A percentile compares a stretch with the other conserved stretches of the same genome.
Evolutionary conservation across 2,113 vertebrate species (phyloP).

Genomic region (Cephalopholis sonnerati): DNA sequence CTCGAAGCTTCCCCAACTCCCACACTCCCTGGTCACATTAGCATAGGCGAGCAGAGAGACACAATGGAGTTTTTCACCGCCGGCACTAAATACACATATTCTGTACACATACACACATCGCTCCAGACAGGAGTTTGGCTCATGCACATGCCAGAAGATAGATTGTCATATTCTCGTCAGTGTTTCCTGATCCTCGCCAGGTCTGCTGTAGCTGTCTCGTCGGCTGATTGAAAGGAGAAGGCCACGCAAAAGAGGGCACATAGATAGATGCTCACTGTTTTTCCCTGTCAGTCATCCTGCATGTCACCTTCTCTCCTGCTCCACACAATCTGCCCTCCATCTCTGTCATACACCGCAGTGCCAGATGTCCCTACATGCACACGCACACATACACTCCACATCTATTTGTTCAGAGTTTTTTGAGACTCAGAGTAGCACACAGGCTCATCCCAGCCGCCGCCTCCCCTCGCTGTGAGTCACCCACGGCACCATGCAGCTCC

Average conservation of each 20-base stretch:
- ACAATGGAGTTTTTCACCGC: conserved; percentile 59
- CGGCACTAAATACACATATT: conserved; percentile 13
- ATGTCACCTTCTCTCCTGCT: conserved; percentile 10
- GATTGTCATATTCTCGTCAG: conserved; percentile 31
- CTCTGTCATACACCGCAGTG: not conserved
- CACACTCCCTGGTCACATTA: conserved; percentile 60
- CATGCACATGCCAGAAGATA: not conserved
- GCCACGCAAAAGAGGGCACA: not conserved
- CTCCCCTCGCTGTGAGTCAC: not conserved
- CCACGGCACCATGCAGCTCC: not conserved
- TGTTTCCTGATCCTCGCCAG: not conserved
- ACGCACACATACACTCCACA: conserved; percentile 9
- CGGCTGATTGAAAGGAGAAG: conserved; percentile 14
- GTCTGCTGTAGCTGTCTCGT: conserved; percentile 28
- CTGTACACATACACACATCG: not conserved
- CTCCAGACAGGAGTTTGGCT: conserved; percentile 43
- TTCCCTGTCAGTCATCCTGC: conserved; percentile 15
- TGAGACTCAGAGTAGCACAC: not conserved
- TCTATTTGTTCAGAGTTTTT: conserved; percentile 49
- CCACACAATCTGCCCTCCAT: not conserved
- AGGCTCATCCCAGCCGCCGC: conserved; percentile 5
- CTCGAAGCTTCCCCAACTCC: conserved; percentile 38
- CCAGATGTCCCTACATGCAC: conserved; percentile 6
- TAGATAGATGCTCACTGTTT: not conserved
- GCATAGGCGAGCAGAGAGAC: conserved; percentile 47